A percentile compares a stretch with the other conserved stretches of the same genome.
Evolutionary conservation across 2,113 vertebrate genomes (phyloP).

Genomic region (Amphiprion percula): DNA sequence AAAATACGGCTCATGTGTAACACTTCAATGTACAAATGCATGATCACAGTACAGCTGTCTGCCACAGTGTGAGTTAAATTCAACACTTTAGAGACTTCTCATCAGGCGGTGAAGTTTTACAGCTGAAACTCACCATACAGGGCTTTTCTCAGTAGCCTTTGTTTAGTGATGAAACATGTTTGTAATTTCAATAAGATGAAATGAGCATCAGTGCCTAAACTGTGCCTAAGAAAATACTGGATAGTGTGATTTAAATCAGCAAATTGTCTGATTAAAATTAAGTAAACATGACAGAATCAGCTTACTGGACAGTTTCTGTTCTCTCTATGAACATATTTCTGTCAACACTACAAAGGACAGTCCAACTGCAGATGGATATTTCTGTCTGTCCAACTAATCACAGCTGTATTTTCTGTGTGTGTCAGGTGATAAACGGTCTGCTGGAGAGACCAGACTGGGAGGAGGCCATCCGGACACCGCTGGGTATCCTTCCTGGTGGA

Average conservation of each 20-base stretch:
- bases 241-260: background rate
- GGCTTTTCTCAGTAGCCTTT: no score
- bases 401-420: constrained; percentile 31
- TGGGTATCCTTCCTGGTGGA: constrained; percentile 93
- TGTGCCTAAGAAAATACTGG: no score
- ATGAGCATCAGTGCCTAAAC: background rate
- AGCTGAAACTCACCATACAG: no score
- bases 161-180: no score
- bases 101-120: no score
- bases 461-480: constrained; percentile 86
- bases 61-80: background rate
- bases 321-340: background rate
- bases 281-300: background rate
- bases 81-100: no score
- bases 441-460: constrained; percentile 93
- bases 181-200: no score
- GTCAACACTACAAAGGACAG: background rate
- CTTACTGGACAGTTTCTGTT: background rate
- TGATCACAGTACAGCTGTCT: background rate
- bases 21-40: no score
- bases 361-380: background rate
- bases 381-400: background rate
- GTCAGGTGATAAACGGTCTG: constrained; percentile 94
- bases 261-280: background rate
- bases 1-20: no score